These are phyloP conservation scores for Picus viridis DNA, from an alignment of 2,797 vertebrate genomes.

Conservation along the genomic window DNA sequence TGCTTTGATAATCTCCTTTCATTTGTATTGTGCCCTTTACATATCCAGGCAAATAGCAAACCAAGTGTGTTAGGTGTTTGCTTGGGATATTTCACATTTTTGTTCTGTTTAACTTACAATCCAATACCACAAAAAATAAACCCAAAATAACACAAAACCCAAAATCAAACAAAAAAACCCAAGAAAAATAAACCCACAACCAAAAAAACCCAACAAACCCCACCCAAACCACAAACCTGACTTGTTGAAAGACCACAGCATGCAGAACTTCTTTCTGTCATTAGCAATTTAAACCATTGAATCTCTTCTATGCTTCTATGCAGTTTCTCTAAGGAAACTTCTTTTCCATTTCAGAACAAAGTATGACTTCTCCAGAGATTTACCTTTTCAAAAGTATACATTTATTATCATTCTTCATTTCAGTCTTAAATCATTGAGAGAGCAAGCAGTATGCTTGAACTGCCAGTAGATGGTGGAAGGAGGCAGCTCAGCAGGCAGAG, in stretches of 20 bases:
- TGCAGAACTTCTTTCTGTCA: background rate
- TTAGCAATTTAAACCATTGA: background rate
- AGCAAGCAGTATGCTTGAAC: background rate
- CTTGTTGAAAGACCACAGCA: background rate
- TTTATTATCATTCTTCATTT: background rate
- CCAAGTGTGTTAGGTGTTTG: background rate
- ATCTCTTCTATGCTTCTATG: background rate
- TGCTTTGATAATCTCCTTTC: background rate
- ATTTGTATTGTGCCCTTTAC: conserved; percentile 3
- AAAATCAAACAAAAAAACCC: too few relatives aligned
- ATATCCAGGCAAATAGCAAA: background rate
- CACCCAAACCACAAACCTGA: background rate
- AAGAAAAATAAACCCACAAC: too few relatives aligned
- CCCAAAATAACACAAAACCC: background rate
- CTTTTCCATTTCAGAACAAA: background rate
- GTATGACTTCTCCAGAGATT: background rate
- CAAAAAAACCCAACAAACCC: too few relatives aligned
- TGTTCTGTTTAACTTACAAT: conserved; percentile 29
- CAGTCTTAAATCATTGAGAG: background rate
- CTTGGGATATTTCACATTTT: background rate
- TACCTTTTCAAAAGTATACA: background rate
- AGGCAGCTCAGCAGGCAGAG: conserved; percentile 25
- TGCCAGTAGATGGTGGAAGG: conserved; percentile 74
- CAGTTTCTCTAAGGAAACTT: background rate
- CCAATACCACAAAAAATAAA: background rate